Conservation (phyloP, 1,140 invertebrate species). For the Drosophila nigromelanica region DNA sequence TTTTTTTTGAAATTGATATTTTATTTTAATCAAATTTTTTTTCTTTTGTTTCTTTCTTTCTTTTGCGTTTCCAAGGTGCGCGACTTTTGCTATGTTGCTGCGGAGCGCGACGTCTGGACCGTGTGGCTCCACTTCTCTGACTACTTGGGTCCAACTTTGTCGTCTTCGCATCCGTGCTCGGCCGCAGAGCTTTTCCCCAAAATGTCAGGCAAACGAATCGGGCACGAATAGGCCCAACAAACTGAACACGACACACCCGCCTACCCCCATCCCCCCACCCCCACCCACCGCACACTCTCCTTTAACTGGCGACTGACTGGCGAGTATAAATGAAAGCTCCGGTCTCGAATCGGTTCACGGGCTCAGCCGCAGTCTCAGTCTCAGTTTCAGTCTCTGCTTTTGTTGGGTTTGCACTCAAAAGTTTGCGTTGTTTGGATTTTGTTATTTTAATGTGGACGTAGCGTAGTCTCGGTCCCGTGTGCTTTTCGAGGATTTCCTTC, state of each 20-base stretch:
- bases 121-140: slow-evolving; percentile 82
- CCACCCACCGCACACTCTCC: background rate
- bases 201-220: slow-evolving; percentile 54
- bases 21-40: slow-evolving; percentile 35
- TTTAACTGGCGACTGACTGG: slow-evolving; percentile 61
- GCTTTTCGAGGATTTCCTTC: slow-evolving; percentile 76
- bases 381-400: slow-evolving; percentile 30
- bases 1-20: slow-evolving; percentile 20
- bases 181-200: slow-evolving; percentile 73
- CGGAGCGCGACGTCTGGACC: slow-evolving; percentile 78
- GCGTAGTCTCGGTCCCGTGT: slow-evolving; percentile 61
- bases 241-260: slow-evolving; percentile 7
- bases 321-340: slow-evolving; percentile 46
- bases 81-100: slow-evolving; percentile 48
- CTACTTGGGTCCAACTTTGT: slow-evolving; percentile 62
- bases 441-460: slow-evolving; percentile 72
- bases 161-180: slow-evolving; percentile 54
- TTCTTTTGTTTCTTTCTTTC: slow-evolving; percentile 4
- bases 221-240: slow-evolving; percentile 14
- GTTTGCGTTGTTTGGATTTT: slow-evolving; percentile 81
- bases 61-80: slow-evolving; percentile 63
- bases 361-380: slow-evolving; percentile 13
- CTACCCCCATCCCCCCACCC: background rate
- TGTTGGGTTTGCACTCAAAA: slow-evolving; percentile 73
- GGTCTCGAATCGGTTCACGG: slow-evolving; percentile 14